phyloP scores from a whole-genome alignment of 2,888 invertebrate genomes.

The Megaustenia siamemsis region DNA sequence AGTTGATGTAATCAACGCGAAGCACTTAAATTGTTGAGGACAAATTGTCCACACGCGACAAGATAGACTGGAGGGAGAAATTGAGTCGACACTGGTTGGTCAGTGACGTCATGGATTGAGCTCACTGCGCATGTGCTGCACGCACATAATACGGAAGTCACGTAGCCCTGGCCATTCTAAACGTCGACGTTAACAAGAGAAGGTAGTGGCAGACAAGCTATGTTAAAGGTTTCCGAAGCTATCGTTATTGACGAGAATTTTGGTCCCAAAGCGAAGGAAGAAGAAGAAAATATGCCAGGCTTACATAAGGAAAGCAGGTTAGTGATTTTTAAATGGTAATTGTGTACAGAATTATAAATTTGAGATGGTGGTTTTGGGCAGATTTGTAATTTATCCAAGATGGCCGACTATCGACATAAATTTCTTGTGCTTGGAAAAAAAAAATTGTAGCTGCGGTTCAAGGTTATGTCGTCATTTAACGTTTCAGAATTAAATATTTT shows the following conservation, averaged over 20 bases:
- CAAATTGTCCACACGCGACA: too few species aligned
- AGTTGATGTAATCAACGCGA: too few species aligned
- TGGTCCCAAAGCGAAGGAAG: constrained; percentile 77
- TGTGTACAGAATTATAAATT: not conserved
- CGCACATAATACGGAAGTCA: constrained; percentile 41
- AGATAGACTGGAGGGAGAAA: too few species aligned
- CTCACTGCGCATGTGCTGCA: not conserved
- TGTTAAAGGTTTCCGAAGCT: constrained; percentile 76
- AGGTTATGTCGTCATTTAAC: not conserved
- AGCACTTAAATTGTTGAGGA: too few species aligned
- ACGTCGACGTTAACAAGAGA: constrained; percentile 14
- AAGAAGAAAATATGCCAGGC: constrained; percentile 78
- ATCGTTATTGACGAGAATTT: constrained; percentile 79
- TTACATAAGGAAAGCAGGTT: constrained; percentile 76
- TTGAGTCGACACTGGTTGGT: too few species aligned
- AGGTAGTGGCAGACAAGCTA: constrained; percentile 43
- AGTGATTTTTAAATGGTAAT: constrained; percentile 54
- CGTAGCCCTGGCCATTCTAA: not conserved
- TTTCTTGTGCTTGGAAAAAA: not conserved
- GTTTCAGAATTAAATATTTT: not conserved
- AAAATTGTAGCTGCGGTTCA: not conserved
- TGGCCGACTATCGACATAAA: constrained; percentile 31
- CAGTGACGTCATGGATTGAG: too few species aligned
- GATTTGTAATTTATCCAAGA: constrained; percentile 37
- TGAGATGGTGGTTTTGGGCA: not conserved